phyloP scores from a whole-genome alignment of 2,888 invertebrate genomes.

The Parochlus steinenii region DNA sequence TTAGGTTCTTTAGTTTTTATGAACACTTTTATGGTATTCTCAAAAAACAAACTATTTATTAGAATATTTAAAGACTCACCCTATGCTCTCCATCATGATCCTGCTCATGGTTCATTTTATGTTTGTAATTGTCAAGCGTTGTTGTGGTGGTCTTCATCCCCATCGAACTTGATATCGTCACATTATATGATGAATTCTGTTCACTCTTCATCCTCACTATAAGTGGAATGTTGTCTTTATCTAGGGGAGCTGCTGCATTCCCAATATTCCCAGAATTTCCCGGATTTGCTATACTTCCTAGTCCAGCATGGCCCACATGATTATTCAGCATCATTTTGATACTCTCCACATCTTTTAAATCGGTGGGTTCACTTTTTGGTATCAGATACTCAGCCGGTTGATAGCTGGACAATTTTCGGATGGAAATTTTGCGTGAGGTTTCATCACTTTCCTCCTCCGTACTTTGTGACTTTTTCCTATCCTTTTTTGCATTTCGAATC shows the following conservation, averaged over 20 bases:
- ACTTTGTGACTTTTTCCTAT: slow-evolving; percentile 37
- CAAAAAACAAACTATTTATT: too few relatives aligned
- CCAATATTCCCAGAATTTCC: too few relatives aligned
- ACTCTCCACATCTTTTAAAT: too few relatives aligned
- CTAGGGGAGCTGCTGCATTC: too few relatives aligned
- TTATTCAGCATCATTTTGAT: too few relatives aligned
- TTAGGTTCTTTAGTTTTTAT: too few relatives aligned
- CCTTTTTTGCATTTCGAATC: slow-evolving; percentile 60
- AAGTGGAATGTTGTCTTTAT: slow-evolving; percentile 7
- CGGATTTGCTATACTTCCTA: too few relatives aligned
- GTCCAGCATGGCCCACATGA: slow-evolving; percentile 8
- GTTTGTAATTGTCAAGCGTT: slow-evolving; percentile 2
- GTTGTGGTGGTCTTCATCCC: background rate
- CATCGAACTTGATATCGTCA: slow-evolving; percentile 8
- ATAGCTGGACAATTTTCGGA: background rate
- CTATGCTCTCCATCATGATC: too few relatives aligned
- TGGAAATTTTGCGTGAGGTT: slow-evolving; percentile 23
- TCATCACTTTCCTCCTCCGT: slow-evolving; percentile 37
- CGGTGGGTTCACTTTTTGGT: too few relatives aligned
- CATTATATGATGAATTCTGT: slow-evolving; percentile 10
- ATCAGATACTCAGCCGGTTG: background rate
- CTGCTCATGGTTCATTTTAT: background rate
- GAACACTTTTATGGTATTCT: too few relatives aligned
- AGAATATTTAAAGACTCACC: too few relatives aligned
- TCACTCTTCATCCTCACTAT: slow-evolving; percentile 6